Conservation (phyloP, 2,113 vertebrate species). For the Notechis scutatus region DNA sequence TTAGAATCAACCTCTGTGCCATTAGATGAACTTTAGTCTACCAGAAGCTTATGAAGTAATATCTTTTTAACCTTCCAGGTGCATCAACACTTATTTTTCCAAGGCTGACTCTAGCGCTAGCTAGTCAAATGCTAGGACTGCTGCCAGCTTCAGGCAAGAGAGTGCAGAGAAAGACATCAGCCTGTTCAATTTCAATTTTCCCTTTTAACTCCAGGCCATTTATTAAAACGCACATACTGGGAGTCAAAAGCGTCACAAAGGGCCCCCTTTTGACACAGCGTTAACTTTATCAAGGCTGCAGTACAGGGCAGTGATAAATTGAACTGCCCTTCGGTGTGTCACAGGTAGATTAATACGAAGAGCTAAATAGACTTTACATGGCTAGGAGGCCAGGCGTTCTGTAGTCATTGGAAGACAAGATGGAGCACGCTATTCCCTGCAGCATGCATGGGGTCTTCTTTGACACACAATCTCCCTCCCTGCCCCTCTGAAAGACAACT, state of each 20-base stretch:
- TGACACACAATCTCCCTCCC: neutral
- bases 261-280: neutral
- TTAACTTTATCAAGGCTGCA: slow-evolving; percentile 18
- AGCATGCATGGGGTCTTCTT: neutral
- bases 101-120: neutral
- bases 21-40: neutral
- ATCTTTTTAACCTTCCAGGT: neutral
- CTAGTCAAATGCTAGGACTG: neutral
- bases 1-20: neutral
- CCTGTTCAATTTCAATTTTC: slow-evolving; percentile 33
- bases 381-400: slow-evolving; percentile 16
- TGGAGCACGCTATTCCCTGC: fast-evolving
- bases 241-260: neutral
- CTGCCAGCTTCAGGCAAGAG: neutral
- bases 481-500: neutral
- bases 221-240: neutral
- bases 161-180: neutral
- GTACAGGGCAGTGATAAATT: slow-evolving; percentile 23
- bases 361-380: slow-evolving; percentile 28
- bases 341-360: slow-evolving; percentile 30
- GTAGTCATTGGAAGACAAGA: neutral
- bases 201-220: slow-evolving; percentile 22
- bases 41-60: neutral
- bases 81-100: neutral
- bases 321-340: slow-evolving; percentile 12